Percentiles rank a stretch among this genome's conserved stretches.
These are phyloP conservation scores for Pheosia tremula DNA, from an alignment of 2,888 invertebrate species.

Conservation along the genomic window DNA sequence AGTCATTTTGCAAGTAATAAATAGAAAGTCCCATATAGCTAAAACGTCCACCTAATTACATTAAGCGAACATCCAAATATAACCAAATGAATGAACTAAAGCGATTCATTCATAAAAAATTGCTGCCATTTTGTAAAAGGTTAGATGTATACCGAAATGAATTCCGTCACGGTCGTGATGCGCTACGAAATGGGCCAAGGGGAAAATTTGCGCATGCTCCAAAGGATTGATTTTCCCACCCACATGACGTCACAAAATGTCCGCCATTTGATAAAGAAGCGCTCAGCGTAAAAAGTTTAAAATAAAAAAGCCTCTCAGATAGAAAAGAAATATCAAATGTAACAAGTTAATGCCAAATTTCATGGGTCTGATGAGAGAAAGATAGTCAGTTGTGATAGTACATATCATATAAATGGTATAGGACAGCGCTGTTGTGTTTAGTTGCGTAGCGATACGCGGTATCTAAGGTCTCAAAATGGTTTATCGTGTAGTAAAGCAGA, in stretches of 20 bases:
- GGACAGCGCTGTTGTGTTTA: constrained; percentile 41
- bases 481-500: constrained; percentile 55
- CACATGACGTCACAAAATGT: constrained; percentile 80
- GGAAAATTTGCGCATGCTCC: constrained; percentile 69
- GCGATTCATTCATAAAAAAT: constrained; percentile 74
- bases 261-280: constrained; percentile 54
- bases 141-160: constrained; percentile 52
- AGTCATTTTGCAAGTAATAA: background rate
- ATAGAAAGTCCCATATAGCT: background rate
- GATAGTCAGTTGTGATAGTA: constrained; percentile 27
- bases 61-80: constrained; percentile 46
- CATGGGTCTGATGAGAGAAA: constrained; percentile 43
- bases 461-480: constrained; percentile 63
- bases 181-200: constrained; percentile 71
- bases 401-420: constrained; percentile 48
- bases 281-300: constrained; percentile 73
- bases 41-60: constrained; percentile 43
- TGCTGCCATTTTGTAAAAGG: constrained; percentile 61
- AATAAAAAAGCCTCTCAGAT: constrained; percentile 55
- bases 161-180: constrained; percentile 60
- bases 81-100: constrained; percentile 68
- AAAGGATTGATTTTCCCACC: constrained; percentile 70
- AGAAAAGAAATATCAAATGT: constrained; percentile 57
- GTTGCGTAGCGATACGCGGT: constrained; percentile 48
- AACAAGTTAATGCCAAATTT: constrained; percentile 47